Evolutionary conservation across 2,888 invertebrate species (phyloP).

Genomic region (Lycaena phlaeas): DNA sequence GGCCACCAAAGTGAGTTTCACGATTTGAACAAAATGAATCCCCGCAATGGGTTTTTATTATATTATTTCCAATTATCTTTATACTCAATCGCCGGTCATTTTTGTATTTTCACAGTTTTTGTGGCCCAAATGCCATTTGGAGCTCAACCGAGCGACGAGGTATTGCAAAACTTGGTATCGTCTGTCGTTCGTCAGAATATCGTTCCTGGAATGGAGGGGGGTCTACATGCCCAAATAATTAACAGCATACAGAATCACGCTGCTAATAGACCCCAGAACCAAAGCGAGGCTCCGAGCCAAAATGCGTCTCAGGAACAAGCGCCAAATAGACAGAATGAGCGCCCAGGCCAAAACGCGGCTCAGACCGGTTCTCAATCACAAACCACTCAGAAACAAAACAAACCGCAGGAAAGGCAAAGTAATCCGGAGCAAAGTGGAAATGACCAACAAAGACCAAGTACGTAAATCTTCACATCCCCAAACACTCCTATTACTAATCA

Average conservation of each 20-base stretch:
- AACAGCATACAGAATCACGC: background rate
- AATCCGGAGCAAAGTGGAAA: constrained; percentile 11
- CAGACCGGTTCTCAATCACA: background rate
- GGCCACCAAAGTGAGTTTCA: constrained; percentile 22
- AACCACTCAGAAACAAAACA: background rate
- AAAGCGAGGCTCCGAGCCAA: constrained; percentile 6
- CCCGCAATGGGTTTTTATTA: background rate
- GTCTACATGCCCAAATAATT: constrained; percentile 25
- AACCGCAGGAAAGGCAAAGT: constrained; percentile 8
- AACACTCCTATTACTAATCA: too few relatives aligned
- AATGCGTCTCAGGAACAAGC: constrained; percentile 9
- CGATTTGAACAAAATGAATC: background rate
- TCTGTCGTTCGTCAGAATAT: constrained; percentile 39
- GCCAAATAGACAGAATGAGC: constrained; percentile 7
- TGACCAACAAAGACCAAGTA: background rate
- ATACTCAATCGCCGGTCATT: background rate
- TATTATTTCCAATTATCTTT: background rate
- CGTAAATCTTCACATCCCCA: too few relatives aligned
- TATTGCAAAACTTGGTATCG: constrained; percentile 40
- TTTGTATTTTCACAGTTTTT: constrained; percentile 27
- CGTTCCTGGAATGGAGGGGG: constrained; percentile 33
- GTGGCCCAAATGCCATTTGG: constrained; percentile 36
- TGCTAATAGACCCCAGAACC: constrained; percentile 1
- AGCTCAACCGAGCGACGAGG: constrained; percentile 32
- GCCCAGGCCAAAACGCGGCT: too few relatives aligned